Percentiles rank a stretch among this genome's conserved stretches.
Conservation (phyloP, 2,888 invertebrate genomes). For the Diarsia brunnea region DNA sequence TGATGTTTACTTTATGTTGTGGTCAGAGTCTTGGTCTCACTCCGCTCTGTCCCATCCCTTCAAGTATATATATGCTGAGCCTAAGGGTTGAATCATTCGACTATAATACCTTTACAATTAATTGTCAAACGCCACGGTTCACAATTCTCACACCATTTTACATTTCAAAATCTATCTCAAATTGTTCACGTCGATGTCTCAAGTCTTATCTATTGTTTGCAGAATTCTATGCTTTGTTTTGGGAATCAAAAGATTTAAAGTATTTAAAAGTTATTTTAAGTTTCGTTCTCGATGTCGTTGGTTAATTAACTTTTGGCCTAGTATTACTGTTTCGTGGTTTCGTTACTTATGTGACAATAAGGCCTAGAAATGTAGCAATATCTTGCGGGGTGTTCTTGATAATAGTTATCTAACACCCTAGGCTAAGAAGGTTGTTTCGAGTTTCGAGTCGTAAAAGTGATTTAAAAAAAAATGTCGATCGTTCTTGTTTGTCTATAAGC, state of each 20-base stretch:
- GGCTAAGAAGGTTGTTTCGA: background rate
- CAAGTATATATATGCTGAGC: conserved; percentile 32
- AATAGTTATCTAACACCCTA: too few species aligned
- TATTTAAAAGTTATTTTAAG: conserved; percentile 49
- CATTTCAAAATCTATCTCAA: conserved; percentile 38
- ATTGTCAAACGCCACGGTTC: conserved; percentile 51
- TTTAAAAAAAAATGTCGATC: too few species aligned
- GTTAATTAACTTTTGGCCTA: conserved; percentile 20
- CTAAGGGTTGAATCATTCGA: conserved; percentile 35
- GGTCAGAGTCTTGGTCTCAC: background rate
- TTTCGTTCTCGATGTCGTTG: conserved; percentile 25
- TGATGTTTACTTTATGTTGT: background rate
- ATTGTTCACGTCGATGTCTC: conserved; percentile 28
- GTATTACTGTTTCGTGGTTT: conserved; percentile 17
- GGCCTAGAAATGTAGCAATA: background rate
- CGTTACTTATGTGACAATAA: background rate
- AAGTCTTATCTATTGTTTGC: conserved; percentile 47
- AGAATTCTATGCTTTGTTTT: conserved; percentile 30
- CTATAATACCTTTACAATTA: conserved; percentile 53
- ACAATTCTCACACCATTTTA: conserved; percentile 34
- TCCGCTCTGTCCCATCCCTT: background rate
- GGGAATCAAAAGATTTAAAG: conserved; percentile 34
- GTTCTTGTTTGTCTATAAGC: background rate
- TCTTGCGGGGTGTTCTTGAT: background rate
- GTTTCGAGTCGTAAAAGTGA: too few species aligned